phyloP scores from a whole-genome alignment of 2,888 invertebrate genomes.

The Cerastoderma edule region DNA sequence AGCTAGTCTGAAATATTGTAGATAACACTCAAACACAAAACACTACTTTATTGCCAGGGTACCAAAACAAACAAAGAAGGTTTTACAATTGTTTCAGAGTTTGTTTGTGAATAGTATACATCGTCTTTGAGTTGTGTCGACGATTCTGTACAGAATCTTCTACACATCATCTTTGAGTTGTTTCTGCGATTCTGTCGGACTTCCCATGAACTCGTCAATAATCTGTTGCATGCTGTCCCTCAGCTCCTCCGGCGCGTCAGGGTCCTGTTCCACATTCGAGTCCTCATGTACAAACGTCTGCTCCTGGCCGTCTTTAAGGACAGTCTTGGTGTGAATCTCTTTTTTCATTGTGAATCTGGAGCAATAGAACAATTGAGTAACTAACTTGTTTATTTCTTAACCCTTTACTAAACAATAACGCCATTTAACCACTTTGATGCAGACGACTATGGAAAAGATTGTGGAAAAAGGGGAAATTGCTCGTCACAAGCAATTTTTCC shows the following conservation, averaged over 20 bases:
- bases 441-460: too few relatives aligned
- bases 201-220: conserved; percentile 82
- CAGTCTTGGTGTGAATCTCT: conserved; percentile 81
- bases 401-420: background rate
- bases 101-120: too few relatives aligned
- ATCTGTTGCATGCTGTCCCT: conserved; percentile 81
- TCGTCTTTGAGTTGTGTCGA: too few relatives aligned
- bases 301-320: conserved; percentile 80
- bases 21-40: too few relatives aligned
- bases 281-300: conserved; percentile 85
- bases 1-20: too few relatives aligned
- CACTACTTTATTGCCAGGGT: too few relatives aligned
- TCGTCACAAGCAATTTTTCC: conserved; percentile 1
- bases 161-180: conserved; percentile 69
- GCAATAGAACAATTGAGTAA: background rate
- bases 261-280: conserved; percentile 88
- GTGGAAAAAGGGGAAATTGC: too few relatives aligned
- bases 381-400: background rate
- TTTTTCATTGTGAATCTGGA: conserved; percentile 81
- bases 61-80: too few relatives aligned
- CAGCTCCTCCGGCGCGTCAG: conserved; percentile 86
- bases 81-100: too few relatives aligned
- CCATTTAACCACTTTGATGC: background rate
- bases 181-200: conserved; percentile 68
- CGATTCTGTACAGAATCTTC: too few relatives aligned